phyloP scores from a whole-genome alignment of 2,888 invertebrate genomes.

The Lasioglossum pauxillum region DNA sequence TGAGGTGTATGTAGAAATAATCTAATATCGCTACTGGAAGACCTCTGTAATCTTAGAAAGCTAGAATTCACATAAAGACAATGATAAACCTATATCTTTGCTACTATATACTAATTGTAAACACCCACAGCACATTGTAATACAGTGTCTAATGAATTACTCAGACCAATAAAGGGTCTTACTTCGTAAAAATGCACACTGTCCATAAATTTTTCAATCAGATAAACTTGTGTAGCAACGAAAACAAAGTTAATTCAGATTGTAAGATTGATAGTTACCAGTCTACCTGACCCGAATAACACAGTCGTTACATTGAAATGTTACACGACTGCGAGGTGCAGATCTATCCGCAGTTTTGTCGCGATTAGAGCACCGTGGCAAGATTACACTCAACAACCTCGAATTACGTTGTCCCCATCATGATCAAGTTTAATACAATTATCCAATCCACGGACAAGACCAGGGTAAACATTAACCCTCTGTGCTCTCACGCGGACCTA shows the following conservation, averaged over 20 bases:
- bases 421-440: slow-evolving; percentile 69
- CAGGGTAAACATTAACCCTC: slow-evolving; percentile 60
- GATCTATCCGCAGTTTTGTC: slow-evolving; percentile 51
- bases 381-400: slow-evolving; percentile 62
- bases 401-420: slow-evolving; percentile 65
- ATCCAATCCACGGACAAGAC: slow-evolving; percentile 64
- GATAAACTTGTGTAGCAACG: background rate
- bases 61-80: background rate
- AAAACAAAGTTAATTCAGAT: background rate
- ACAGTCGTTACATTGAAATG: slow-evolving; percentile 24
- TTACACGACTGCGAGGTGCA: slow-evolving; percentile 27
- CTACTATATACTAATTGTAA: background rate
- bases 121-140: background rate
- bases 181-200: background rate
- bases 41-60: background rate
- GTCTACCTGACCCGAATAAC: slow-evolving; percentile 24
- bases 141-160: background rate
- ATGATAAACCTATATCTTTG: background rate
- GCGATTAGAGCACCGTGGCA: slow-evolving; percentile 48
- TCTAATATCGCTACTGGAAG: background rate
- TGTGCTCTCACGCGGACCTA: slow-evolving; percentile 46
- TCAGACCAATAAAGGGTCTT: background rate
- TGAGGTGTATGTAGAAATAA: background rate
- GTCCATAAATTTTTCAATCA: background rate
- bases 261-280: background rate